phyloP scores from a whole-genome alignment of 2,888 invertebrate genomes.

The Tillus elongatus region DNA sequence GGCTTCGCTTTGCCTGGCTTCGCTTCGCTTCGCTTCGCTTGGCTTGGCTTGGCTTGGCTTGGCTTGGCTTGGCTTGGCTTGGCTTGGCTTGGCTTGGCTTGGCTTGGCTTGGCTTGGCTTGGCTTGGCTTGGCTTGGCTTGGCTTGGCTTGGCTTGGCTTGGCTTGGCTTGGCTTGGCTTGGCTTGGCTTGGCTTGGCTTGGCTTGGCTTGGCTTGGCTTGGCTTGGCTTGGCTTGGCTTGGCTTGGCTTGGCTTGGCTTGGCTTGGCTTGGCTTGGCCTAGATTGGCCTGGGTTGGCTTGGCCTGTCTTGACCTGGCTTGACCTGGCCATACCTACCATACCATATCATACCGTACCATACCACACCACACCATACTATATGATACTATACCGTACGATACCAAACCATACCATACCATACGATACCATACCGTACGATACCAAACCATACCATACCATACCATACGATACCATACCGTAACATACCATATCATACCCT shows the following conservation, averaged over 20 bases:
- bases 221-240: slow-evolving; percentile 4
- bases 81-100: slow-evolving; percentile 4
- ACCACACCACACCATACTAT: no score
- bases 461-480: no score
- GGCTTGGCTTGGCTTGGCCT: slow-evolving; percentile 3
- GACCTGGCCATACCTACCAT: no score
- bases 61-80: slow-evolving; percentile 4
- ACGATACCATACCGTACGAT: no score
- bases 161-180: slow-evolving; percentile 4
- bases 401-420: no score
- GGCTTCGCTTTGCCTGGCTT: slow-evolving; percentile 1
- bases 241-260: slow-evolving; percentile 1
- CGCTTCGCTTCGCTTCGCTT: neutral
- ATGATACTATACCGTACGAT: no score
- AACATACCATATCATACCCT: no score
- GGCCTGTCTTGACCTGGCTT: neutral
- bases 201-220: slow-evolving; percentile 4
- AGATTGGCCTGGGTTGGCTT: neutral
- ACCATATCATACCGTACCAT: no score
- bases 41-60: slow-evolving; percentile 4
- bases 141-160: slow-evolving; percentile 4
- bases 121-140: slow-evolving; percentile 4
- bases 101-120: slow-evolving; percentile 4
- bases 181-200: slow-evolving; percentile 4
- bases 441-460: no score